phyloP scores from a whole-genome alignment of 1,140 invertebrate genomes.

The Rhyacophila brunnea region DNA sequence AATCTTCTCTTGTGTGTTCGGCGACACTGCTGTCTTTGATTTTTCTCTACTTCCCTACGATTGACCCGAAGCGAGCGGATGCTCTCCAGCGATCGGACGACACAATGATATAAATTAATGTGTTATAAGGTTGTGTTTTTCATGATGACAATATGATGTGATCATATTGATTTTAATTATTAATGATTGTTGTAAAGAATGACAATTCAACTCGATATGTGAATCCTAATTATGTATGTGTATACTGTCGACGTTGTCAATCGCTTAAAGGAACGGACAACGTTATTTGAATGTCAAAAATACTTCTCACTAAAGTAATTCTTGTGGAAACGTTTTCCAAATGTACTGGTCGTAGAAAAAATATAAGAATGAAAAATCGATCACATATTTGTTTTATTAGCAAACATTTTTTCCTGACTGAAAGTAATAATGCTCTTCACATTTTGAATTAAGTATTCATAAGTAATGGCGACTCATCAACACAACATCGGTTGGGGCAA shows the following conservation, averaged over 20 bases:
- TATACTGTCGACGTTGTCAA: conserved; percentile 2
- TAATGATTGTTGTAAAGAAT: conserved; percentile 5
- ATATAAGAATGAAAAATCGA: conserved; percentile 24
- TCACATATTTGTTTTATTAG: conserved; percentile 21
- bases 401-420: too few species aligned
- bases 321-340: conserved; percentile 13
- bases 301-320: conserved; percentile 9
- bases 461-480: too few species aligned
- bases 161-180: conserved; percentile 22
- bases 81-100: conserved; percentile 6
- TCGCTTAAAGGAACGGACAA: neutral
- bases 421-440: too few species aligned
- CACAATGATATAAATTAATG: conserved; percentile 12
- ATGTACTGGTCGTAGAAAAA: conserved; percentile 25
- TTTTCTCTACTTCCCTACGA: neutral
- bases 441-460: too few species aligned
- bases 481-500: too few species aligned
- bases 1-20: neutral
- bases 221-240: conserved; percentile 12
- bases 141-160: conserved; percentile 16
- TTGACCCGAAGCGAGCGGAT: neutral
- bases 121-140: conserved; percentile 23
- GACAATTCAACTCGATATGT: conserved; percentile 10
- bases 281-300: conserved; percentile 22
- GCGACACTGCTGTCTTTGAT: neutral